Conservation (phyloP, 2,113 vertebrate genomes). For the Lophotis ruficrista region DNA sequence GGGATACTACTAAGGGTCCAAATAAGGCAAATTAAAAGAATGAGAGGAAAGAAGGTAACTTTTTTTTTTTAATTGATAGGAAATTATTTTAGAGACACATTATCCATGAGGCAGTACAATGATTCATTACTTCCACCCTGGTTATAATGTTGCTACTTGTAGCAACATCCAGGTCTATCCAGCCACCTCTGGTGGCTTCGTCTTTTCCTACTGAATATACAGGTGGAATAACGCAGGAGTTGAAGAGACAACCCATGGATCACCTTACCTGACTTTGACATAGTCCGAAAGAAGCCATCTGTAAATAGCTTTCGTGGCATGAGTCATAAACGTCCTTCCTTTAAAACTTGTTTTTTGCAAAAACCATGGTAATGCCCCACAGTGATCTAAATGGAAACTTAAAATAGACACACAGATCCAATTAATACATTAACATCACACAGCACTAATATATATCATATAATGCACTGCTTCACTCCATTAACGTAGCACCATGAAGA, state of each 20-base stretch:
- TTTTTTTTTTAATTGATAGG: not conserved
- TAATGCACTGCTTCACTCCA: not conserved
- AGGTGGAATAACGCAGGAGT: not conserved
- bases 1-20: not conserved
- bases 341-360: constrained; percentile 99
- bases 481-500: not conserved
- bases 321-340: constrained; percentile 98
- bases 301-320: constrained; percentile 99
- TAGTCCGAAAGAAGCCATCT: constrained; percentile 98
- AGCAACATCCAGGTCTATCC: not conserved
- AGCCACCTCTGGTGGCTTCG: not conserved
- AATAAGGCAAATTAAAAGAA: not conserved
- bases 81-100: not conserved
- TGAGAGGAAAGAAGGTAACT: not conserved
- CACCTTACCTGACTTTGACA: constrained; percentile 95
- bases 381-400: constrained; percentile 98
- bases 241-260: not conserved
- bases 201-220: not conserved
- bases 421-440: not conserved
- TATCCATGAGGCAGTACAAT: not conserved
- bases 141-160: not conserved
- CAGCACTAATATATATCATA: no score
- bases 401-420: not conserved
- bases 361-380: constrained; percentile 97
- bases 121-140: not conserved